Conservation (phyloP, 2,797 vertebrate species). For the Echiichthys vipera region DNA sequence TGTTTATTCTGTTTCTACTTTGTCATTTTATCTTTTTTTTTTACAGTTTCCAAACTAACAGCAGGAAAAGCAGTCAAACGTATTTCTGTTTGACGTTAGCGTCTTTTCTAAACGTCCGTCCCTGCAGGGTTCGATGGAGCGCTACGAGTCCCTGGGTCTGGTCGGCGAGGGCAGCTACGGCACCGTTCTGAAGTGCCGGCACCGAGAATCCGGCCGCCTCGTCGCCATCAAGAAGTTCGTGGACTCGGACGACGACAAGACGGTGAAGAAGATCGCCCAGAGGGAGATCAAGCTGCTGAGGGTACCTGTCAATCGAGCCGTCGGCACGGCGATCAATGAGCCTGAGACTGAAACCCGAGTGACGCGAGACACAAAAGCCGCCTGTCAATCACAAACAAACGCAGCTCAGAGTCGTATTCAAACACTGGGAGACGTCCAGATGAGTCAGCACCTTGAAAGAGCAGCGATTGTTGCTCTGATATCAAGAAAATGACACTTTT, state of each 20-base stretch:
- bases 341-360: conserved; percentile 36
- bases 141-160: conserved; percentile 88
- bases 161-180: conserved; percentile 92
- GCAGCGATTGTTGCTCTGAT: no score
- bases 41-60: no score
- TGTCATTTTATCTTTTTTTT: no score
- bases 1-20: no score
- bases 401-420: conserved; percentile 1
- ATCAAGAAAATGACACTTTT: no score
- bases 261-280: conserved; percentile 90
- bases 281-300: conserved; percentile 90
- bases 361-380: conserved; percentile 7
- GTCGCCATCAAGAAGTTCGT: conserved; percentile 92
- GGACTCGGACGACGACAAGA: conserved; percentile 88
- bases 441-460: no score
- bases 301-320: conserved; percentile 74
- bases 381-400: conserved; percentile 29
- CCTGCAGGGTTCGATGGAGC: conserved; percentile 83
- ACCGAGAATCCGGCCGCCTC: conserved; percentile 86
- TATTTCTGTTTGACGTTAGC: background rate
- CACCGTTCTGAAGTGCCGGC: conserved; percentile 89
- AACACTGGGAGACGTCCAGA: background rate
- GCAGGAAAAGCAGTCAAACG: no score
- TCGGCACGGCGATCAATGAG: background rate
- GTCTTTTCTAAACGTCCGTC: background rate